Percentiles rank a stretch among this genome's conserved stretches.
phyloP scores from a whole-genome alignment of 2,888 invertebrate genomes.

The Serrognathus titanus region DNA sequence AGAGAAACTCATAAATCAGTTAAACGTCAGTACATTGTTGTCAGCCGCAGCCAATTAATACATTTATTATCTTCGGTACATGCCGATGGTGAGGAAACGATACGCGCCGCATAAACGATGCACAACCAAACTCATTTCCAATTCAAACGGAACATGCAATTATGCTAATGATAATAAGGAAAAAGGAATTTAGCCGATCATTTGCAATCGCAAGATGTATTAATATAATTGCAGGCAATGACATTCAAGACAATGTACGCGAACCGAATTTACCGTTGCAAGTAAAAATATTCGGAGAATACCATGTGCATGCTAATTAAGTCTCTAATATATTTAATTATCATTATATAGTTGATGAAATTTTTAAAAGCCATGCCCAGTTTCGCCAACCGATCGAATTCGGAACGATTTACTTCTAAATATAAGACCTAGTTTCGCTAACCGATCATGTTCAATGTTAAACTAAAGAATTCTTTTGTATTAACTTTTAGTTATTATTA shows the following conservation, averaged over 20 bases:
- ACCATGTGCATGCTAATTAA: too few species aligned
- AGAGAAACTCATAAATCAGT: background rate
- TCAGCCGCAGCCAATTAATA: background rate
- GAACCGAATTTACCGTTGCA: too few species aligned
- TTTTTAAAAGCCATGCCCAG: too few species aligned
- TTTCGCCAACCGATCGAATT: too few species aligned
- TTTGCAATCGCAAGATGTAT: conserved; percentile 19
- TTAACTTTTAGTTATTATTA: too few species aligned
- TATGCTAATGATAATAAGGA: conserved; percentile 20
- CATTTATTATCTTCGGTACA: background rate
- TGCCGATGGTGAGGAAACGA: background rate
- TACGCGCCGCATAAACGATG: background rate
- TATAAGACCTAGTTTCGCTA: too few species aligned
- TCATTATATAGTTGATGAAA: too few species aligned
- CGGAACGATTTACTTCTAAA: too few species aligned
- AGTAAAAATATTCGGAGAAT: too few species aligned
- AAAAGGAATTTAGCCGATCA: conserved; percentile 8
- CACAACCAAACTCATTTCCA: conserved; percentile 12
- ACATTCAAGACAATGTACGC: conserved; percentile 3
- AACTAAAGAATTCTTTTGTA: too few species aligned
- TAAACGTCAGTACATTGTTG: background rate
- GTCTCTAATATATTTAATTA: too few species aligned
- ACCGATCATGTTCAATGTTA: too few species aligned
- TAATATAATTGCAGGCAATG: conserved; percentile 16
- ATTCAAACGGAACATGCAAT: conserved; percentile 18